Evolutionary conservation across 2,113 vertebrate genomes (phyloP), one percentile per base, ranked within the genome.

Genomic region (Psittacara wagleri): DNA sequence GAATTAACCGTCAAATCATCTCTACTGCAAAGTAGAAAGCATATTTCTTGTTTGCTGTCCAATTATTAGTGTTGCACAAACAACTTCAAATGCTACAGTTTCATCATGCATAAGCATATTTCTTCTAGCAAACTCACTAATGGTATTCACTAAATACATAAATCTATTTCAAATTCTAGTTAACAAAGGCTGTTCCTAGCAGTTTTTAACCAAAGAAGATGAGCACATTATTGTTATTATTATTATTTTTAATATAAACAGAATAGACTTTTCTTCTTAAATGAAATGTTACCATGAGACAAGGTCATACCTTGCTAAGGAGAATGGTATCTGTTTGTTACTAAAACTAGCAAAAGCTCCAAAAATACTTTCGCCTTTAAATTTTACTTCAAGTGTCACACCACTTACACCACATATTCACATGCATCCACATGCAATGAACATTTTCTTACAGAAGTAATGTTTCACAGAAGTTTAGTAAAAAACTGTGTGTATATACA

Each of bases 41-140:
- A 54, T 37, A 17, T 15, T 64, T 91, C 92, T 84, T 52, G 11
- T 95, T 97, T 95, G 94, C 83, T 90, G 91, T 85, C 87, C 94
- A 92, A 91, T 91, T 97, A 59, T 94, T 94, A 85, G 3, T 76
- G 68, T 77, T 95, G 79, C 64, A 93, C 52, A 69, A 78, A 61
- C 82, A 96, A 83, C 51, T 94, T 52, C 75, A 95, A 44, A 92
- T 17, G 14, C 75, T 52, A 94, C 10, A n/a, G 75, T 81, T 95
- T 97, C 96, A 96, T 86, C 94, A 95, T 86, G 95, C 54, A 68
- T 44, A 67, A 96, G 67, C 24, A 17, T 88, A 92, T 96, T 96
- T 95, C 70, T 96, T 94, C 90, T 95, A 89, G 97, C 70, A 95
- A 94, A 82, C 59, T 92, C 83, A 83, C 39, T 97, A 96, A 97